Evolutionary conservation across 2,113 vertebrate species (phyloP).

Genomic region (Percopsis transmontana): DNA sequence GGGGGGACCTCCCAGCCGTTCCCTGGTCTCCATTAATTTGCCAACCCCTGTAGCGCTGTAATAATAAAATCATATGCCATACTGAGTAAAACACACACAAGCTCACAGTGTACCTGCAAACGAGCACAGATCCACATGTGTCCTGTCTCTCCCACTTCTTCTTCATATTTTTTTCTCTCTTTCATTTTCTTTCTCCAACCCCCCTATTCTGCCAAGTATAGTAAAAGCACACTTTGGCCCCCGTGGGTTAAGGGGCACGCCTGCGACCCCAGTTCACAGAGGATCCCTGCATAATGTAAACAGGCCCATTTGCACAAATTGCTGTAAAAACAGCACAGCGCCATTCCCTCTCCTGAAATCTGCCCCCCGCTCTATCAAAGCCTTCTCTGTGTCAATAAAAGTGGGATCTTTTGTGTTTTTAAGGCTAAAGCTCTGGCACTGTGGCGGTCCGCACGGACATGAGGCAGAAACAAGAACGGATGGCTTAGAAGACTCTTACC

Average conservation of each 20-base stretch:
- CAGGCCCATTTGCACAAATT: conserved; percentile 66
- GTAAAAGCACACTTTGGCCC: conserved; percentile 25
- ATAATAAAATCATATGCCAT: not conserved
- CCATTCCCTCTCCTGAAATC: conserved; percentile 36
- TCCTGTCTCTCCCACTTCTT: no score
- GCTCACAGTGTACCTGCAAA: not conserved
- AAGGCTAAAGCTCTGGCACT: not conserved
- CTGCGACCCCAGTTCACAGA: conserved; percentile 46
- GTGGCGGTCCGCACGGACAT: no score
- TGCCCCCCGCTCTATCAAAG: conserved; percentile 48
- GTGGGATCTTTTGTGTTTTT: conserved; percentile 55
- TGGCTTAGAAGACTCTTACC: not conserved
- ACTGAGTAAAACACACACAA: not conserved
- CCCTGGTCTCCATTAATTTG: conserved; percentile 17
- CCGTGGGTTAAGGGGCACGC: conserved; percentile 5
- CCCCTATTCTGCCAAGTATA: conserved; percentile 23
- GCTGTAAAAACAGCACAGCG: conserved; percentile 60
- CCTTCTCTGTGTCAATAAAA: conserved; percentile 60
- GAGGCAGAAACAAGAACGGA: conserved; percentile 23
- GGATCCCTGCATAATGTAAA: conserved; percentile 51
- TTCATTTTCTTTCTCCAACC: not conserved
- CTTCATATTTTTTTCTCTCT: no score
- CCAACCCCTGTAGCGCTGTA: not conserved
- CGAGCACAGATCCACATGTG: not conserved
- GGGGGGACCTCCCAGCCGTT: conserved; percentile 32